These are phyloP conservation scores for Diploptera punctata DNA, from an alignment of 2,888 invertebrate species.

Conservation along the genomic window DNA sequence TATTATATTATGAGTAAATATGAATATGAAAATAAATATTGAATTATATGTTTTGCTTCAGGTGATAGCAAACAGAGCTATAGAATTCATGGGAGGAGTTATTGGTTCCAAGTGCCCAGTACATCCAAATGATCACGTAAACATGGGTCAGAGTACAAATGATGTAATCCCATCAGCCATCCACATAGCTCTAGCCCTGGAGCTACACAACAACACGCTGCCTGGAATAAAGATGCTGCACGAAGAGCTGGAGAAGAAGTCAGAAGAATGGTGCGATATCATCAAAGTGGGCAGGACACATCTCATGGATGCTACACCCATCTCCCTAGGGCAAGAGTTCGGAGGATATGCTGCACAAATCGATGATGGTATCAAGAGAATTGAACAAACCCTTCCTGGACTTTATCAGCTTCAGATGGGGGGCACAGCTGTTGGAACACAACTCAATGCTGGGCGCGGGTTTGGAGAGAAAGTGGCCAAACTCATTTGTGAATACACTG, in stretches of 20 bases:
- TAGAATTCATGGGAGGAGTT: constrained; percentile 85
- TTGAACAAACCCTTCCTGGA: constrained; percentile 80
- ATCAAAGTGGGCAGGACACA: constrained; percentile 89
- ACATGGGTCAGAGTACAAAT: constrained; percentile 98
- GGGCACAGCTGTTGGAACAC: constrained; percentile 98
- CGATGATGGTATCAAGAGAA: constrained; percentile 81
- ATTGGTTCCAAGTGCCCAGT: constrained; percentile 94
- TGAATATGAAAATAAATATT: too few species aligned
- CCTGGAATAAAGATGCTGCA: constrained; percentile 78
- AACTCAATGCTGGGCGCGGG: constrained; percentile 91
- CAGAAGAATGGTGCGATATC: constrained; percentile 75
- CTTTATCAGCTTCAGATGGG: constrained; percentile 92
- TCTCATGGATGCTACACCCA: constrained; percentile 91
- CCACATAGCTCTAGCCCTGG: constrained; percentile 95
- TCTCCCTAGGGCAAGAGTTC: constrained; percentile 98
- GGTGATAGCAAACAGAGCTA: constrained; percentile 90
- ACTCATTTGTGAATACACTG: constrained; percentile 80
- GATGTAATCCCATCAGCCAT: constrained; percentile 99
- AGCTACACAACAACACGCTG: constrained; percentile 80
- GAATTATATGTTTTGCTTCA: too few species aligned
- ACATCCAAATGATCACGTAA: constrained; percentile 99
- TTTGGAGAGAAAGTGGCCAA: constrained; percentile 94
- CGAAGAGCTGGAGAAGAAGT: constrained; percentile 76
- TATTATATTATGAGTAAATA: too few species aligned
- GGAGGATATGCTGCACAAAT: constrained; percentile 87